A percentile compares a stretch with the other conserved stretches of the same genome.
Evolutionary conservation across 92 coral and sea anemone genomes (phyloP).

Genomic region (Epizoanthus stellaris): DNA sequence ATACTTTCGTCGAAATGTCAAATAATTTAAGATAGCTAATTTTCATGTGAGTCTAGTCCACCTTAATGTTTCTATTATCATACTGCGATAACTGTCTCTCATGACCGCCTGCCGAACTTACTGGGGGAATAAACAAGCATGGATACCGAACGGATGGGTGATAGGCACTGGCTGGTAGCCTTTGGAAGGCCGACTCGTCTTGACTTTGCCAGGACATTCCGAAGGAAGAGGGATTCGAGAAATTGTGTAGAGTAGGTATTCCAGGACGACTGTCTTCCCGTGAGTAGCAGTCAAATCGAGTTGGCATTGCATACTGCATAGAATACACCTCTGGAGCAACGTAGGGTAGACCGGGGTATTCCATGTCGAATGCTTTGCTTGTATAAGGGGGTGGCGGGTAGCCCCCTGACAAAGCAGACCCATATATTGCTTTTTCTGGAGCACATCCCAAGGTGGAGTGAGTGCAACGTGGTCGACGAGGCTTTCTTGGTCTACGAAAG

Average conservation of each 20-base stretch:
- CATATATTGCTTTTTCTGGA: slow-evolving; percentile 27
- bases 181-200: slow-evolving; percentile 79
- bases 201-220: slow-evolving; percentile 78
- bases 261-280: slow-evolving; percentile 50
- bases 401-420: slow-evolving; percentile 6
- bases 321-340: slow-evolving; percentile 71
- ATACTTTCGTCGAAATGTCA: slow-evolving; percentile 23
- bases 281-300: slow-evolving; percentile 69
- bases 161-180: slow-evolving; percentile 57
- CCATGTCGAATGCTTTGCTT: slow-evolving; percentile 32
- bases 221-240: slow-evolving; percentile 68
- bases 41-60: slow-evolving; percentile 16
- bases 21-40: slow-evolving; percentile 29
- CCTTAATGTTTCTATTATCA: slow-evolving; percentile 42
- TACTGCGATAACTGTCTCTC: slow-evolving; percentile 42
- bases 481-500: slow-evolving; percentile 92
- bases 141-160: slow-evolving; percentile 75
- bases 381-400: slow-evolving; percentile 42
- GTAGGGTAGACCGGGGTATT: slow-evolving; percentile 60
- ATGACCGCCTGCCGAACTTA: slow-evolving; percentile 37
- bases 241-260: slow-evolving; percentile 34
- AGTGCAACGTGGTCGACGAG: slow-evolving; percentile 90
- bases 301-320: slow-evolving; percentile 69
- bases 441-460: slow-evolving; percentile 61
- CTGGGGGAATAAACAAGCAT: slow-evolving; percentile 73